Evolutionary conservation across 2,888 invertebrate genomes (phyloP), one percentile per base, ranked within the genome.

Genomic region (Agonum fuliginosum): DNA sequence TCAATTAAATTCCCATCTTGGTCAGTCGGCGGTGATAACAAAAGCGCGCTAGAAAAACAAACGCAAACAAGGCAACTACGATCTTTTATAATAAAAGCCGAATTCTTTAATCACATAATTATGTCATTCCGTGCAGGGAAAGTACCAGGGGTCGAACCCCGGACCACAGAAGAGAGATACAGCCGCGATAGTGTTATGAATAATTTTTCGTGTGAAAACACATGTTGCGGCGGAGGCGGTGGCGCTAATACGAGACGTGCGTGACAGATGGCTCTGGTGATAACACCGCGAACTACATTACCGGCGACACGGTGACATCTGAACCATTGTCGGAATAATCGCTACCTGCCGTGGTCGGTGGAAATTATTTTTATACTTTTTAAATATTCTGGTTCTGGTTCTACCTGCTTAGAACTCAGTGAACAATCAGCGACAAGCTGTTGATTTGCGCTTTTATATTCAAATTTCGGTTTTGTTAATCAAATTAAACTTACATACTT

Each of bases 201-300:
- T 85, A 83, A 84, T 84, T 84, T 83, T 82, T 85, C 85, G 85
- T 85, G 85, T 85, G 85, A 85, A 85, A 83, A 86, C 82, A 83
- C 83, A 82, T 82, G 82, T 81, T 82, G 82, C 80, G 79, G 54
- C 27, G 54, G 30, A 22, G 54, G 54, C 79, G 79, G 17, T 54
- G 74, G 80, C 84, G 83, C 83, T 86, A 86, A 85, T 86, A 84
- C 83, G 82, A 82, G 79, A 81, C 82, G 84, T 86, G 86, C 86
- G 86, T 86, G 86, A 84, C 84, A 82, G 84, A 84, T 84, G 81
- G 82, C 81, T 82, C 80, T 80, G 79, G 80, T 79, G 84, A 84
- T 83, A 84, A 80, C 80, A 81, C 80, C 79, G 81, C 81, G 80
- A 79, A 74, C 75, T 79, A 79, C 81, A 81, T 81, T 81, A 78